phyloP scores from a whole-genome alignment of 2,888 invertebrate genomes.

The Acronicta leporina region DNA sequence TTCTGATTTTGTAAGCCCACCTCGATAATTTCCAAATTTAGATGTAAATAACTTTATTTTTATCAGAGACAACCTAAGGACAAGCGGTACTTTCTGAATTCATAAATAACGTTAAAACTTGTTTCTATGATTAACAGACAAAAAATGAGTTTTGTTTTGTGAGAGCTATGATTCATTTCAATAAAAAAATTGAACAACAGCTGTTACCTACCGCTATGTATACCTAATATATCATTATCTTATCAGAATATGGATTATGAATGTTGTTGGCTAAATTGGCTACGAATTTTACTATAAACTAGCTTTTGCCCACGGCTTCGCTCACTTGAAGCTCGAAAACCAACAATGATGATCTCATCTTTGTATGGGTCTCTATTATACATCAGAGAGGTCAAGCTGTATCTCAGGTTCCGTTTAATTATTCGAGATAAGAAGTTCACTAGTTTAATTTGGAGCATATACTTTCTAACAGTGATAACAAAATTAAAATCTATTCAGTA shows the following conservation, averaged over 20 bases:
- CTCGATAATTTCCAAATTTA: not conserved
- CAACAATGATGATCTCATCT: too few relatives aligned
- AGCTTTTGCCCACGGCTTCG: too few relatives aligned
- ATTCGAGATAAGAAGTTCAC: too few relatives aligned
- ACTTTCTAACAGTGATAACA: too few relatives aligned
- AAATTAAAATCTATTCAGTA: too few relatives aligned
- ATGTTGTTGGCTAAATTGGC: not conserved
- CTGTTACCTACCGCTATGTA: constrained; percentile 7
- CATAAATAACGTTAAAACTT: not conserved
- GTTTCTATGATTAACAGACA: not conserved
- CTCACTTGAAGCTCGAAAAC: too few relatives aligned
- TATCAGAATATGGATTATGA: constrained; percentile 8
- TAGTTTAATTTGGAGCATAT: too few relatives aligned
- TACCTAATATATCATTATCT: constrained; percentile 19
- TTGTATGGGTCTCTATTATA: too few relatives aligned
- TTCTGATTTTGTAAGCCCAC: not conserved
- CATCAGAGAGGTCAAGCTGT: too few relatives aligned
- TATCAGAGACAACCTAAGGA: not conserved
- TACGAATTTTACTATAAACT: too few relatives aligned
- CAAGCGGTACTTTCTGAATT: not conserved
- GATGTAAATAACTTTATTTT: not conserved
- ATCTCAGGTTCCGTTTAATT: too few relatives aligned
- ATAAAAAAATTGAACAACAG: constrained; percentile 7
- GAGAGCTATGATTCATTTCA: constrained; percentile 6
- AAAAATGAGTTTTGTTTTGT: not conserved